Conservation (phyloP, 92 coral and sea anemone genomes). For the Plumapathes pennacea region DNA sequence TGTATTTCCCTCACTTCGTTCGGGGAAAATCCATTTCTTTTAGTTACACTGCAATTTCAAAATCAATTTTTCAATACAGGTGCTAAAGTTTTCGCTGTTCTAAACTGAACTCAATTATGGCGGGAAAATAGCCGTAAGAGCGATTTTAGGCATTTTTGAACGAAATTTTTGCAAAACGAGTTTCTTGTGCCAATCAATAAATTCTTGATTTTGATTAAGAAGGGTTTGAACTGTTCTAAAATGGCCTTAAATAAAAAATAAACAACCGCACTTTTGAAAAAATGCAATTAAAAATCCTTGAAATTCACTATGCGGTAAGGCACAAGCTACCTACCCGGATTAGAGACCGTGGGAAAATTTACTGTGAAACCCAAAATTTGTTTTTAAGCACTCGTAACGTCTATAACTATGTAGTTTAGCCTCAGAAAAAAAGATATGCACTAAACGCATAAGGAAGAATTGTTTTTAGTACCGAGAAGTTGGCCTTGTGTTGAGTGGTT, state of each 20-base stretch:
- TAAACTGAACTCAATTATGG: not conserved
- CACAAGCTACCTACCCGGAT: slow-evolving; percentile 3
- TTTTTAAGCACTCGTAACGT: slow-evolving; percentile 3
- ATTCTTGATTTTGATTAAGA: not conserved
- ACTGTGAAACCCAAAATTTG: not conserved
- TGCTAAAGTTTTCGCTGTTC: too few relatives aligned
- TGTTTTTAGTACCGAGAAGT: not conserved
- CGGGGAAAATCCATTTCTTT: too few relatives aligned
- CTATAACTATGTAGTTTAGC: not conserved
- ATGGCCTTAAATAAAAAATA: not conserved
- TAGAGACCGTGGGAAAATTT: not conserved
- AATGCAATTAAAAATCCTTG: not conserved
- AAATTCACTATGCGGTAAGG: slow-evolving; percentile 1
- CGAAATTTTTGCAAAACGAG: not conserved
- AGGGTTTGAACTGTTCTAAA: not conserved
- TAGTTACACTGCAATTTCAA: too few relatives aligned
- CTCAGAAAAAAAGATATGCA: slow-evolving; percentile 1
- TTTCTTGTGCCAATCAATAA: slow-evolving; percentile 9
- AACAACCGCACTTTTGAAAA: slow-evolving; percentile 2
- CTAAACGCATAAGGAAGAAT: slow-evolving; percentile 2
- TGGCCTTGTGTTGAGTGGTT: not conserved
- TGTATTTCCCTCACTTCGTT: too few relatives aligned
- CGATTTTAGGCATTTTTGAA: slow-evolving; percentile 1
- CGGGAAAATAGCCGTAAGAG: not conserved
- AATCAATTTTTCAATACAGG: too few relatives aligned